Percentiles rank a stretch among this genome's conserved stretches.
phyloP scores from a whole-genome alignment of 2,797 vertebrate genomes.

The Danio kyathit region DNA sequence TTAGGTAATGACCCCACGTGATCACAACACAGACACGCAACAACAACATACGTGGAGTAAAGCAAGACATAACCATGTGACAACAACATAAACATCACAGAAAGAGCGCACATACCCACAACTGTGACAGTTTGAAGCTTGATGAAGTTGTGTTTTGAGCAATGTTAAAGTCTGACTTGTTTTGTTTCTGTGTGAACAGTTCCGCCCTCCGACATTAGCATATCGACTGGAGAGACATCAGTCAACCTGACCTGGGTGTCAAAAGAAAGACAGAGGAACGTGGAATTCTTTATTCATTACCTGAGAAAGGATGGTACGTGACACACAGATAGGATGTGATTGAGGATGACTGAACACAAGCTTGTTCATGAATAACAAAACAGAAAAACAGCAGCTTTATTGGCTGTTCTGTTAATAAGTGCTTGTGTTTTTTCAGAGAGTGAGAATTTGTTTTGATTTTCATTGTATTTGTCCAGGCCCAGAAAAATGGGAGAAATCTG shows the following conservation, averaged over 20 bases:
- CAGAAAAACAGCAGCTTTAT: background rate
- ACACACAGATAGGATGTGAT: background rate
- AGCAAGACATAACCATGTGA: too few species aligned
- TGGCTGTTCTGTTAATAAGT: background rate
- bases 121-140: too few species aligned
- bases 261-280: constrained; percentile 81
- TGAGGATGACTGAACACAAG: constrained; percentile 25
- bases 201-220: constrained; percentile 77
- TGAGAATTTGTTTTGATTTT: background rate
- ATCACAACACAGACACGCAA: too few species aligned
- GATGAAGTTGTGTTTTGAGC: too few species aligned
- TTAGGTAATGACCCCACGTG: too few species aligned
- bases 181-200: constrained; percentile 61
- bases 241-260: constrained; percentile 85
- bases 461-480: constrained; percentile 62
- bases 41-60: too few species aligned
- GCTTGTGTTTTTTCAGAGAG: background rate
- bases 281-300: constrained; percentile 82
- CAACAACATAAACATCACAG: too few species aligned
- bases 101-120: too few species aligned
- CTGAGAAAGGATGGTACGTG: constrained; percentile 76
- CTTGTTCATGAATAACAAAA: background rate
- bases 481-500: constrained; percentile 70
- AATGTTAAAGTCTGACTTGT: background rate
- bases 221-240: constrained; percentile 76